Percentiles rank a stretch among this genome's conserved stretches.
phyloP scores from a whole-genome alignment of 2,797 vertebrate species.

The Erethizon dorsatum region DNA sequence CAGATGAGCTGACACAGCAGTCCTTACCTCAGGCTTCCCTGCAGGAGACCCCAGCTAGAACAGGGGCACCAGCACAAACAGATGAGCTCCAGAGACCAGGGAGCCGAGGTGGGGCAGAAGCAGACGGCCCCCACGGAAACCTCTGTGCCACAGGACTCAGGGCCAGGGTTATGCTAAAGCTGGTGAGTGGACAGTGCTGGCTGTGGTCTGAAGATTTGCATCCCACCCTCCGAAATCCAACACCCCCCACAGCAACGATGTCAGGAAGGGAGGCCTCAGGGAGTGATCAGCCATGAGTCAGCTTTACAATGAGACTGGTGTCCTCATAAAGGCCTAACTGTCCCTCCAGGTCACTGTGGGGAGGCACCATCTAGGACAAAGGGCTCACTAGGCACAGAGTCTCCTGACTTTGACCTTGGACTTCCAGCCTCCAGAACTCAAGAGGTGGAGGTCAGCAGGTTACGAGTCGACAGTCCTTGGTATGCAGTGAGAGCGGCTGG shows the following conservation, averaged over 20 bases:
- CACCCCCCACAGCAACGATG: accelerated
- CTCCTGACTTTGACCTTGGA: background rate
- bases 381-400: accelerated
- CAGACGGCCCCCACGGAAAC: no score
- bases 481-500: accelerated
- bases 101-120: no score
- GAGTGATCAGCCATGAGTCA: no score
- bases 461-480: accelerated
- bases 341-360: accelerated
- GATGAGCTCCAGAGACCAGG: background rate
- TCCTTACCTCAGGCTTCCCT: background rate
- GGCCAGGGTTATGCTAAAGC: background rate
- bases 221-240: accelerated
- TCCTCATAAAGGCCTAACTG: accelerated
- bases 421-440: background rate
- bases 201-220: background rate
- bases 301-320: accelerated
- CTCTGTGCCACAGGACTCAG: background rate
- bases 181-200: accelerated
- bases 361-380: no score
- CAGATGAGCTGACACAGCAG: accelerated
- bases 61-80: background rate
- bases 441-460: background rate
- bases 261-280: background rate
- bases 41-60: accelerated